A percentile compares a stretch with the other conserved stretches of the same genome.
These are phyloP conservation scores for Emydura subglobosa DNA, from an alignment of 2,113 vertebrate genomes.

Conservation along the genomic window DNA sequence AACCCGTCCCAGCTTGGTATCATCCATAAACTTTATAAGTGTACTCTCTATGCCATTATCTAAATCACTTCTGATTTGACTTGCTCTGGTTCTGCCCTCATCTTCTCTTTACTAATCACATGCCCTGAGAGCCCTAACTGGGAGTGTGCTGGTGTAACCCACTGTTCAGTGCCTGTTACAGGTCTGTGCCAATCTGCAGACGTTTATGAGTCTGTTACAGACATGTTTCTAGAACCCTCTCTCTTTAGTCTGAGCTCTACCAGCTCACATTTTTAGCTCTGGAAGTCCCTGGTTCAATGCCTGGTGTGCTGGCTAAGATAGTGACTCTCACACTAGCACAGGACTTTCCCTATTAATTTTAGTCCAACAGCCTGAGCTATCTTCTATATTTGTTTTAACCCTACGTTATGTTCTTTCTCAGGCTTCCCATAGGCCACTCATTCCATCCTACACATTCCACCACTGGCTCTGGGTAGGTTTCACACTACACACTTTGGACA, in stretches of 20 bases:
- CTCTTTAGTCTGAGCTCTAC: neutral
- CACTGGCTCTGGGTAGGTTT: too few species aligned
- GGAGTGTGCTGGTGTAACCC: too few species aligned
- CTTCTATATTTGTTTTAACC: neutral
- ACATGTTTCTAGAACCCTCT: neutral
- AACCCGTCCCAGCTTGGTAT: too few species aligned
- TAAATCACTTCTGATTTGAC: neutral
- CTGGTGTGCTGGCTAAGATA: too few species aligned
- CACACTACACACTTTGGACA: neutral
- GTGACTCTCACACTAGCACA: neutral
- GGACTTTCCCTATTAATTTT: neutral
- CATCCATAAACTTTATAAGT: too few species aligned
- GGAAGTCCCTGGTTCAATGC: too few species aligned
- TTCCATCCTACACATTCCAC: neutral
- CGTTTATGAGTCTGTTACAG: neutral
- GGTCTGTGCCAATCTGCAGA: accelerated
- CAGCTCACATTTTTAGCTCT: neutral
- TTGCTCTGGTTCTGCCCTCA: neutral
- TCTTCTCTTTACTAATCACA: neutral
- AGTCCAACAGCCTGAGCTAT: neutral
- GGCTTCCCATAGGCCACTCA: neutral
- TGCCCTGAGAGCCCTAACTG: neutral
- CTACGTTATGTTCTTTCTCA: neutral
- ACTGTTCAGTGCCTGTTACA: too few species aligned
- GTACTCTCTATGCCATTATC: too few species aligned